Evolutionary conservation across 1,140 invertebrate genomes (phyloP), one percentile per base, ranked within the genome.

Genomic region (Microplitis mediator): DNA sequence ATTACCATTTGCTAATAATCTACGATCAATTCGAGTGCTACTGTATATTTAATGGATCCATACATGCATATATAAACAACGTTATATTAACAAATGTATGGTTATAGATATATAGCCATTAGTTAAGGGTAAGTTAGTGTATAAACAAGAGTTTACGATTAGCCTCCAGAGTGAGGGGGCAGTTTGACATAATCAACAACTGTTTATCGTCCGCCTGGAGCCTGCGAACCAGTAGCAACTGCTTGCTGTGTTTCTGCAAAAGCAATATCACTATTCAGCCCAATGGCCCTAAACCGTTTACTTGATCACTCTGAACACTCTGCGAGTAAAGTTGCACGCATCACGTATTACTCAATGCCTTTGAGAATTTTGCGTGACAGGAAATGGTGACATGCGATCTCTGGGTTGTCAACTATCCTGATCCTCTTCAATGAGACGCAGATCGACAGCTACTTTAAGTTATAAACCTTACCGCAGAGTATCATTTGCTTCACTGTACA

Each of bases 351-450:
- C 35, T 54, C 50, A 50, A 63, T 39, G 52, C 61, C 60, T 71
- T 56, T 9, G 31, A 45, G 4, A 45, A 8, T 45, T 69, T 79
- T 77, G 83, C 83, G 82, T 84, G 82, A 83, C 82, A 76, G 77
- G 80, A 82, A 79, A 75, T 77, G 65, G 71, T 73, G 81, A 83
- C 80, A 82, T 78, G 82, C 81, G 79, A 83, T 82, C 77, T 77
- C 80, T 70, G 79, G 9, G 14, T 79, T 71, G 71, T 58, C 69
- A 73, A 71, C 74, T 77, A 79, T 79, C 75, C 71, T 73, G 71
- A 82, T 79, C 77, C 50, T n/a, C 34, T 52, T 34, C 31, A 14
- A 31, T 35, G 14, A 61, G 32, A 66, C 52, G 8, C 45, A 16
- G 9, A 52, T 45, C 11, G 31, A 32, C 11, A 14, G n/a, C 16